phyloP scores from a whole-genome alignment of 1,140 invertebrate species.

The Gonioctena quinquepunctata region DNA sequence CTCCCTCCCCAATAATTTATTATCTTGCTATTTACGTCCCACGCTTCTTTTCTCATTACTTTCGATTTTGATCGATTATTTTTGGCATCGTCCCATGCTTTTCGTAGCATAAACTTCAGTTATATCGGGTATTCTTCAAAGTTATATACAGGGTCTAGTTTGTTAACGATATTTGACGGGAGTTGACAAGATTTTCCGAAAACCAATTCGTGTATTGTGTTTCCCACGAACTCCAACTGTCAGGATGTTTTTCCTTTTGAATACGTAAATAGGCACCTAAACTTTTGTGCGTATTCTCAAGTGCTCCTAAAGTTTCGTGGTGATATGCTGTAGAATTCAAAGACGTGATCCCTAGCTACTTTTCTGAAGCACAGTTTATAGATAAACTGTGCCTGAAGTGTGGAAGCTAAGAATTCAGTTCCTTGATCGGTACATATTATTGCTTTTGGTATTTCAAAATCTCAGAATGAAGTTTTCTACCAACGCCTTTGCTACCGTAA shows the following conservation, averaged over 20 bases:
- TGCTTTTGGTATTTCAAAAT: slow-evolving; percentile 29
- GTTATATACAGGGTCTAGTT: background rate
- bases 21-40: no score
- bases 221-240: slow-evolving; percentile 29
- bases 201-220: slow-evolving; percentile 32
- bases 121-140: slow-evolving; percentile 6
- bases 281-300: slow-evolving; percentile 38
- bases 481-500: slow-evolving; percentile 25
- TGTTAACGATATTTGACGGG: slow-evolving; percentile 5
- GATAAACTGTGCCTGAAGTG: slow-evolving; percentile 23
- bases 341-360: slow-evolving; percentile 29
- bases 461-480: slow-evolving; percentile 34
- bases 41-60: slow-evolving; percentile 7
- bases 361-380: no score
- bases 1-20: no score
- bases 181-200: slow-evolving; percentile 31
- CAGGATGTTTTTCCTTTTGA: slow-evolving; percentile 12
- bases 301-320: slow-evolving; percentile 15
- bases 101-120: slow-evolving; percentile 21
- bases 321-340: slow-evolving; percentile 32
- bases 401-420: slow-evolving; percentile 23
- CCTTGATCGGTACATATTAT: slow-evolving; percentile 32
- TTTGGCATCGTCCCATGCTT: slow-evolving; percentile 16
- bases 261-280: slow-evolving; percentile 29
- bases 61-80: slow-evolving; percentile 26